Evolutionary conservation across 2,888 invertebrate genomes (phyloP).

Genomic region (Gnatocerus cornutus): DNA sequence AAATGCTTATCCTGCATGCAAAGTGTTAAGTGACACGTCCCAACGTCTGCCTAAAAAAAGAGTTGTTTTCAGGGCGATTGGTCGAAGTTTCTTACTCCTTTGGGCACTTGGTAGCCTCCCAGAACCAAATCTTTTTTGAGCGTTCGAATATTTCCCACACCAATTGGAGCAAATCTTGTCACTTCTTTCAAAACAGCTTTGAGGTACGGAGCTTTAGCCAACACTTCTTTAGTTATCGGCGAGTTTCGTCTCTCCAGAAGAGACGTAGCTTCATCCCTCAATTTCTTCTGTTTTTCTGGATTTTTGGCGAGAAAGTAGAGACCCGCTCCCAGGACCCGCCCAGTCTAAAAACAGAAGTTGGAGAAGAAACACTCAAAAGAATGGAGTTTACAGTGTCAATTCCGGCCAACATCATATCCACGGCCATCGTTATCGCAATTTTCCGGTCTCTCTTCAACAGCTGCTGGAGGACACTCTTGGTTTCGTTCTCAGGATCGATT

Average conservation of each 20-base stretch:
- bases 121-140: conserved; percentile 65
- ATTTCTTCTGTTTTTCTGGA: conserved; percentile 68
- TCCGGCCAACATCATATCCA: conserved; percentile 80
- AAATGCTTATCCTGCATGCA: conserved; percentile 50
- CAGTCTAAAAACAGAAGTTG: conserved; percentile 68
- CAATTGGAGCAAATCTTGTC: conserved; percentile 68
- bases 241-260: conserved; percentile 61
- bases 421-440: conserved; percentile 79
- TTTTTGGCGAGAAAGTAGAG: conserved; percentile 71
- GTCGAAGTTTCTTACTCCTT: conserved; percentile 61
- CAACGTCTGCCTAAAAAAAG: conserved; percentile 56
- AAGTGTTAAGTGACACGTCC: conserved; percentile 46
- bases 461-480: conserved; percentile 77
- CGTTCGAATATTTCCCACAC: conserved; percentile 58
- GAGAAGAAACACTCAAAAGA: neutral
- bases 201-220: conserved; percentile 72
- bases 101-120: conserved; percentile 67
- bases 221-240: conserved; percentile 66
- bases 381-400: neutral
- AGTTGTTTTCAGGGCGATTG: neutral
- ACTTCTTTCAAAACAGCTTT: conserved; percentile 80
- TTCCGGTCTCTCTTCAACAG: conserved; percentile 76
- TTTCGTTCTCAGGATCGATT: conserved; percentile 69
- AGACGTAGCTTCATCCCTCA: conserved; percentile 67
- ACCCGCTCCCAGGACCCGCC: conserved; percentile 68